Percentiles rank a stretch among this genome's conserved stretches.
phyloP scores from a whole-genome alignment of 2,888 invertebrate species.

The Spilarctia lutea region DNA sequence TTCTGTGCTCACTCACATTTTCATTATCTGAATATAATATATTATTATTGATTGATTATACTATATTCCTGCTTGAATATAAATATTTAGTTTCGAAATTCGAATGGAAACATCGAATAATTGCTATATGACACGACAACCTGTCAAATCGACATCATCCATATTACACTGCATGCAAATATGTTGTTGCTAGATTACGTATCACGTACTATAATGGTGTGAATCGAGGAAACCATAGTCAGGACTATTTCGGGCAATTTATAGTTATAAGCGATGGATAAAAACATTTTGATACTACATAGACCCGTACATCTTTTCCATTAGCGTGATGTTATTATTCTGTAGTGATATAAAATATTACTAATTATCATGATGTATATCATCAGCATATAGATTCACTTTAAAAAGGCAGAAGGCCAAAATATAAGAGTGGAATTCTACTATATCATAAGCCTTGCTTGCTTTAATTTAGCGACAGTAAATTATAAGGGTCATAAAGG shows the following conservation, averaged over 20 bases:
- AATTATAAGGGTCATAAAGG: slow-evolving; percentile 81
- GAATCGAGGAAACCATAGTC: background rate
- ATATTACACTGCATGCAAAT: background rate
- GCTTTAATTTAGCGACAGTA: slow-evolving; percentile 75
- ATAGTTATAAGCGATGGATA: too few species aligned
- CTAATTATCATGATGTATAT: slow-evolving; percentile 20
- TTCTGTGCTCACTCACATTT: slow-evolving; percentile 58
- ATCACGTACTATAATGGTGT: too few species aligned
- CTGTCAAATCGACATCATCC: background rate
- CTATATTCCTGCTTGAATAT: slow-evolving; percentile 12
- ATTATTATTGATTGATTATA: too few species aligned
- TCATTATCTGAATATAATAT: slow-evolving; percentile 49
- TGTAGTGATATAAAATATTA: slow-evolving; percentile 1
- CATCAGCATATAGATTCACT: background rate
- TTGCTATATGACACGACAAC: slow-evolving; percentile 1
- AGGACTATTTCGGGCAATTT: background rate
- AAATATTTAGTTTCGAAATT: slow-evolving; percentile 20
- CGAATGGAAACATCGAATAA: slow-evolving; percentile 1
- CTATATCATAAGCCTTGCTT: slow-evolving; percentile 70
- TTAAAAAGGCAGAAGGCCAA: slow-evolving; percentile 58
- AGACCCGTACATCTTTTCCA: too few species aligned
- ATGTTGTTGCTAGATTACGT: background rate
- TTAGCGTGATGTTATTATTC: background rate
- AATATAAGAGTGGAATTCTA: slow-evolving; percentile 69
- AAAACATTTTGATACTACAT: too few species aligned